Conservation (phyloP, 2,797 vertebrate genomes). For the Hoplostethus mediterraneus region DNA sequence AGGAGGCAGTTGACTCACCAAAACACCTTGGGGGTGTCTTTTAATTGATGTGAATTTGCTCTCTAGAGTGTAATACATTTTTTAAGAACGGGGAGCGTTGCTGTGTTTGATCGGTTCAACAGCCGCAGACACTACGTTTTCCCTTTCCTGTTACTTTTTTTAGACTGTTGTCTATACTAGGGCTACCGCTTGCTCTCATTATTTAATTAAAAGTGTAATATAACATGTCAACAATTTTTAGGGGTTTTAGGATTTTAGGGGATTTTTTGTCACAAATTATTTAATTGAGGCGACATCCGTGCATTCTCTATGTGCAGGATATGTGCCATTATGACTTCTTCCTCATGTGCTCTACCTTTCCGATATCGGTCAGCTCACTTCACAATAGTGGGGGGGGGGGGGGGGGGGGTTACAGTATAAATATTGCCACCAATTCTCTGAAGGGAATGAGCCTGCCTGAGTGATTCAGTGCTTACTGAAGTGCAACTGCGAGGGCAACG, state of each 20-base stretch:
- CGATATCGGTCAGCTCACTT: background rate
- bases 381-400: no score
- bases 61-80: constrained; percentile 42
- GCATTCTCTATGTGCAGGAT: background rate
- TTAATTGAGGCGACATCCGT: constrained; percentile 23
- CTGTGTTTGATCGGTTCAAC: constrained; percentile 41
- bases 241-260: background rate
- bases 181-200: constrained; percentile 33
- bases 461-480: constrained; percentile 15
- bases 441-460: background rate
- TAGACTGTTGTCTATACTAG: constrained; percentile 6
- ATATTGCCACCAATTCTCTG: background rate
- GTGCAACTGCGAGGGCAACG: background rate
- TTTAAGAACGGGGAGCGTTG: constrained; percentile 48
- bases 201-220: constrained; percentile 59
- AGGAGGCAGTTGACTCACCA: constrained; percentile 23
- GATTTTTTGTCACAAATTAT: constrained; percentile 24
- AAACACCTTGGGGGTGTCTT: constrained; percentile 45
- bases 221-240: constrained; percentile 22
- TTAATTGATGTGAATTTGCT: constrained; percentile 60
- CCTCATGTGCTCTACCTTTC: constrained; percentile 14
- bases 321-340: background rate
- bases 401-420: background rate
- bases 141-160: constrained; percentile 5
- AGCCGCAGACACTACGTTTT: constrained; percentile 8